A percentile compares a stretch with the other conserved stretches of the same genome.
Conservation (phyloP, 1,140 invertebrate species). For the Cotesia chilonis region DNA sequence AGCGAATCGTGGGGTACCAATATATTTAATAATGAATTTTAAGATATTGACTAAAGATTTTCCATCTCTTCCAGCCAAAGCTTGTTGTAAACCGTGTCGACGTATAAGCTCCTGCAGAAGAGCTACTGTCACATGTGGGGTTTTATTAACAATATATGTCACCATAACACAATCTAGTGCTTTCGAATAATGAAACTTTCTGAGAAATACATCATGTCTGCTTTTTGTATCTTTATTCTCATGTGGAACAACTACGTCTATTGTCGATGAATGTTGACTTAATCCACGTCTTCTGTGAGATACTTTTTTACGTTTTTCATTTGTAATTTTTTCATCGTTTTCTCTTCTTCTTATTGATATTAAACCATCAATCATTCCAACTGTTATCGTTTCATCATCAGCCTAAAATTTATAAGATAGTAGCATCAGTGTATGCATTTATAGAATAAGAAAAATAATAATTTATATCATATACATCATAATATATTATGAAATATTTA, state of each 20-base stretch:
- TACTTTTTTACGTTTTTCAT: slow-evolving; percentile 65
- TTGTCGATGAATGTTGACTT: slow-evolving; percentile 57
- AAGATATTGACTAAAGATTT: slow-evolving; percentile 74
- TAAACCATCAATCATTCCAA: slow-evolving; percentile 92
- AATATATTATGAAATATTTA: too few relatives aligned
- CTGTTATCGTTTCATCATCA: slow-evolving; percentile 84
- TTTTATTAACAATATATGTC: slow-evolving; percentile 69
- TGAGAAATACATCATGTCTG: slow-evolving; percentile 76
- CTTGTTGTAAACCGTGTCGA: slow-evolving; percentile 76
- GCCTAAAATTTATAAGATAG: slow-evolving; percentile 66
- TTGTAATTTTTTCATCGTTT: slow-evolving; percentile 59
- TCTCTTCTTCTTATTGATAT: slow-evolving; percentile 85
- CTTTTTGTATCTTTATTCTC: slow-evolving; percentile 62
- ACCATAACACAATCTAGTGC: slow-evolving; percentile 79
- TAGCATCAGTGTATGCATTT: slow-evolving; percentile 24
- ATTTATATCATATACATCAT: neutral
- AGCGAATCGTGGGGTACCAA: slow-evolving; percentile 79
- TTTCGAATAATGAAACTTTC: slow-evolving; percentile 84
- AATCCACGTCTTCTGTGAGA: slow-evolving; percentile 68
- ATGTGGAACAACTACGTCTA: slow-evolving; percentile 69
- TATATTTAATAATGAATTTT: slow-evolving; percentile 79
- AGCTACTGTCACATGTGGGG: slow-evolving; percentile 80
- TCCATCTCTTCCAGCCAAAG: slow-evolving; percentile 75
- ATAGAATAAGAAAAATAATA: slow-evolving; percentile 15
- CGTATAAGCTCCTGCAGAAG: slow-evolving; percentile 86